A percentile compares a stretch with the other conserved stretches of the same genome.
phyloP scores from a whole-genome alignment of 2,797 vertebrate species.

The Rhinogobio ventralis region DNA sequence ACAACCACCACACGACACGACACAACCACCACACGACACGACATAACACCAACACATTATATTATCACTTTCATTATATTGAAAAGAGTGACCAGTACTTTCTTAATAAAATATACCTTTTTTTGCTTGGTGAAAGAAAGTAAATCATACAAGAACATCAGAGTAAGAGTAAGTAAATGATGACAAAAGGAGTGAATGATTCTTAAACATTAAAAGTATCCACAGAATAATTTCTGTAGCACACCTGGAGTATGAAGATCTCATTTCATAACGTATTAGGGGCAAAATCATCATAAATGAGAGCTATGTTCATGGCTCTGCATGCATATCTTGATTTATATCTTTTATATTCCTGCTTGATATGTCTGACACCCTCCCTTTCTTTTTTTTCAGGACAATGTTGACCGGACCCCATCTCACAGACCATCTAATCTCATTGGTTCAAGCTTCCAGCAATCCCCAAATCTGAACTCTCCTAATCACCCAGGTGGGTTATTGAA shows the following conservation, averaged over 20 bases:
- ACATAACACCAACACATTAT: too few relatives aligned
- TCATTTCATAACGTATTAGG: too few relatives aligned
- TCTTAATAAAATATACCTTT: background rate
- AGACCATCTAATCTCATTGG: constrained; percentile 80
- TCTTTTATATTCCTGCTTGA: too few relatives aligned
- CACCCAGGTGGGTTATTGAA: constrained; percentile 82
- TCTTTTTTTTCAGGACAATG: constrained; percentile 83
- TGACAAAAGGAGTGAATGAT: background rate
- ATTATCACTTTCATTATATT: background rate
- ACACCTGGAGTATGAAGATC: too few relatives aligned
- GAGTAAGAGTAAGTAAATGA: background rate
- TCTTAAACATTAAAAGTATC: background rate
- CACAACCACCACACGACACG: too few relatives aligned
- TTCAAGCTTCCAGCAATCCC: constrained; percentile 79
- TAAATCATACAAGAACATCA: background rate
- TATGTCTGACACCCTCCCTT: constrained; percentile 30
- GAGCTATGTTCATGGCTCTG: too few relatives aligned
- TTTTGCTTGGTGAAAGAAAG: background rate
- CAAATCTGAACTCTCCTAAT: constrained; percentile 78
- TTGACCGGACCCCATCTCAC: constrained; percentile 83
- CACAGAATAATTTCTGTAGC: background rate
- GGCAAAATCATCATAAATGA: too few relatives aligned
- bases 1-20: too few relatives aligned
- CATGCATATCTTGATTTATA: too few relatives aligned
- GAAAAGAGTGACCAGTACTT: background rate